These are phyloP conservation scores for Gorsachius magnificus DNA, from an alignment of 2,797 vertebrate genomes.

Conservation along the genomic window DNA sequence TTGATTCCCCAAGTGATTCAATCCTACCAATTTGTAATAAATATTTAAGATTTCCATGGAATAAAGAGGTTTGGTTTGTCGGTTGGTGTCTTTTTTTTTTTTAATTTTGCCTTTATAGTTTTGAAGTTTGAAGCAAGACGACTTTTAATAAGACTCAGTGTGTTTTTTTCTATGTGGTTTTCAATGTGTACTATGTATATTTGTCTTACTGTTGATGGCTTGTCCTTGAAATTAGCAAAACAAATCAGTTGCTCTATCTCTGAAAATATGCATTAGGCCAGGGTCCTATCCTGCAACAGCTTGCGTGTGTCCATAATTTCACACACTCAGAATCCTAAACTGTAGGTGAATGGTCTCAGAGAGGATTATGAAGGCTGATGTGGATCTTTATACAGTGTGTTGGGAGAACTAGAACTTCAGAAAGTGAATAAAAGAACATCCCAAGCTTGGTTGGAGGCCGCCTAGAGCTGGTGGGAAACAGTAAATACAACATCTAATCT, in stretches of 20 bases:
- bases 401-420: not conserved
- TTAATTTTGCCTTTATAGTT: not conserved
- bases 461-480: not conserved
- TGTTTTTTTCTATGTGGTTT: not conserved
- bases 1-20: slow-evolving; percentile 70
- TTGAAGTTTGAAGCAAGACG: slow-evolving; percentile 1
- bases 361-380: not conserved
- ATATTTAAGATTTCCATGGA: slow-evolving; percentile 68
- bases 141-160: not conserved
- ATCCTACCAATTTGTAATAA: slow-evolving; percentile 48
- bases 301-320: not conserved
- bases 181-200: not conserved
- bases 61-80: not conserved
- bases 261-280: not conserved
- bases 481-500: not conserved
- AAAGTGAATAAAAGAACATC: not conserved
- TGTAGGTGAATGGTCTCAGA: not conserved
- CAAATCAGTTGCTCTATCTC: not conserved
- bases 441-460: not conserved
- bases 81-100: not conserved
- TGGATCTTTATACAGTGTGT: not conserved
- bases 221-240: not conserved
- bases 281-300: not conserved
- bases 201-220: not conserved
- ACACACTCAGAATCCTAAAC: not conserved